A percentile compares a stretch with the other conserved stretches of the same genome.
These are phyloP conservation scores for Drosophila athabasca DNA, from an alignment of 1,140 invertebrate species.

Conservation along the genomic window DNA sequence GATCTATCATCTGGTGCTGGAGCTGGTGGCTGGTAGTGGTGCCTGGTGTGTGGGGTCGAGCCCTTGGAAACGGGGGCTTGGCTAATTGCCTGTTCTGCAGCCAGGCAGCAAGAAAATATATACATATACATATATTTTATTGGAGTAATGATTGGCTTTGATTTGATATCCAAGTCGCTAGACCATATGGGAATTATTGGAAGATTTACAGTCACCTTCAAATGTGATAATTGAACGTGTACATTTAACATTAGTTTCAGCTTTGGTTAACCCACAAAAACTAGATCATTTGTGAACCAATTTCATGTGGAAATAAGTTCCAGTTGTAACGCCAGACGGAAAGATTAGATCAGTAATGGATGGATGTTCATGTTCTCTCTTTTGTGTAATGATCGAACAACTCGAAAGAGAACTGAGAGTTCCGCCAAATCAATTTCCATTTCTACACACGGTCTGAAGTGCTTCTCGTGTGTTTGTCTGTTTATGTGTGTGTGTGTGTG, in stretches of 20 bases:
- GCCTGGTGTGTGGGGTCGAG: conserved; percentile 22
- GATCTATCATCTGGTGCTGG: conserved; percentile 26
- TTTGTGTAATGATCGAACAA: conserved; percentile 19
- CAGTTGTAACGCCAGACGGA: too few species aligned
- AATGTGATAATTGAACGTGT: too few species aligned
- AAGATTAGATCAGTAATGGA: too few species aligned
- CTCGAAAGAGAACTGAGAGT: not conserved
- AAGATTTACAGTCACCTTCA: not conserved
- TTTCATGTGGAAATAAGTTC: not conserved
- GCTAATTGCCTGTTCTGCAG: not conserved
- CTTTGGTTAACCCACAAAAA: not conserved
- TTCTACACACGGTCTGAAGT: conserved; percentile 19
- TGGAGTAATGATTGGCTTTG: not conserved
- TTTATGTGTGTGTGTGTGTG: conserved; percentile 2
- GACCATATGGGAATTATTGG: not conserved
- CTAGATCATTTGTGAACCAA: not conserved
- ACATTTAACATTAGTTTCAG: not conserved
- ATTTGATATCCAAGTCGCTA: not conserved
- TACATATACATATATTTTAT: too few species aligned
- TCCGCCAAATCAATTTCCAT: conserved; percentile 53
- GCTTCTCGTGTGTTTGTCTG: not conserved
- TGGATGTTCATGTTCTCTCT: not conserved
- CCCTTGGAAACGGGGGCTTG: conserved; percentile 47
- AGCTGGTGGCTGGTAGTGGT: not conserved
- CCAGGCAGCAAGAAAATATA: too few species aligned